These are phyloP conservation scores for Bos indicus DNA, from an alignment of 2,113 vertebrate species.

Conservation along the genomic window DNA sequence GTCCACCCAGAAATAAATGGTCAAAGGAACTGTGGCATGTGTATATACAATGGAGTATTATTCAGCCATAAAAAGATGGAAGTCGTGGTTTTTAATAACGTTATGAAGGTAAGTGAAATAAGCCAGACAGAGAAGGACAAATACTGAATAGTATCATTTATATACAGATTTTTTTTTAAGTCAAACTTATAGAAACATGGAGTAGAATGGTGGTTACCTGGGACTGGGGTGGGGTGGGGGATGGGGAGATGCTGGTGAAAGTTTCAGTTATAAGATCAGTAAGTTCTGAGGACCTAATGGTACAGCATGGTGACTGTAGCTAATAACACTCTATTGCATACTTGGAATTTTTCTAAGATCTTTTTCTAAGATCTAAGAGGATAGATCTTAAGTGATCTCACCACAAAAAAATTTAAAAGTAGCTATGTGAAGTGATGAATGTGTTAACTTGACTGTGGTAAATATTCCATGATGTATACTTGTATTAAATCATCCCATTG, in stretches of 20 bases:
- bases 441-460: neutral
- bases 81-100: neutral
- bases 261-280: neutral
- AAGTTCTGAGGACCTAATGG: neutral
- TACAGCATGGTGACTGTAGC: neutral
- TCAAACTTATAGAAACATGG: neutral
- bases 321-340: neutral
- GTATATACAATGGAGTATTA: neutral
- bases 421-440: neutral
- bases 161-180: neutral
- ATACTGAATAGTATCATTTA: neutral
- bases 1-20: neutral
- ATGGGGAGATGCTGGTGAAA: neutral
- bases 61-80: neutral
- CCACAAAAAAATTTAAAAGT: neutral
- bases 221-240: neutral
- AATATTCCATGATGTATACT: neutral
- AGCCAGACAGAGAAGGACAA: neutral
- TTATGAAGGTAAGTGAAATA: neutral
- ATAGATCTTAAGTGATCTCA: neutral
- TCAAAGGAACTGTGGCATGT: neutral
- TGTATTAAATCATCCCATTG: neutral
- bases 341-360: neutral
- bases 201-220: neutral
- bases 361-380: neutral